Base-by-base conservation (phyloP, 1,140 invertebrate genomes). In the Papilio machaon region DNA sequence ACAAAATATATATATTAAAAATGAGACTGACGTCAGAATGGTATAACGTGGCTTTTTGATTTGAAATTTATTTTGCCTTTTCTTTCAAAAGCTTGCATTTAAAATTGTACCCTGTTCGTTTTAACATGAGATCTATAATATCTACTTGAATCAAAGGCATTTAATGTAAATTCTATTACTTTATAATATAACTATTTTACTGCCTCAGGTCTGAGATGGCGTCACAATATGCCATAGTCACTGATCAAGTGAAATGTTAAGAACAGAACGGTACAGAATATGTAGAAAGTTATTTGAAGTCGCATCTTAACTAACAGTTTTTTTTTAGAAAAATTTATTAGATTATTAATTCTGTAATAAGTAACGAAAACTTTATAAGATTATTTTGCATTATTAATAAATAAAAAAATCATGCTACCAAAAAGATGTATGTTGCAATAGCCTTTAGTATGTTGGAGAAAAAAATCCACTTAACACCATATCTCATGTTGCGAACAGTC, bases 1-100 rank as follows among this genome's bases (percentile, higher is more conserved):
- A 79, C 47, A 49, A 80, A 54, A 49, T 73, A 43, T 76, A 73
- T 67, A 70, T 78, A 80, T 84, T 82, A 84, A 81, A 85, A 85
- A 90, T 89, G 89, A 92, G 91, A 91, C 90, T 92, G 91, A 92
- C 64, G 64, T 35, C n/a, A 60, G 30, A 70, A 17, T 54, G 52
- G 64, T 15, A 9, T 17, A 19, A 43, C 54, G 35, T 35, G 19
- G 23, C n/a, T 46, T 79, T 67, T 67, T 79, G 54, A 47, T 49
- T 79, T 8, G 15, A 19, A 67, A 15, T 67, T 67, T 77, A 15
- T 23, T 67, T 79, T 67, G 13, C 23, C 46, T 79, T 79, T 60
- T 46, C 8, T n/a, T 35, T 60, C 15, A 60, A n/a, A 78, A 38
- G 54, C 35, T 43, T 73, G 64, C 67, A 52, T 74, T 73, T 81